These are phyloP conservation scores for Oryzaephilus surinamensis DNA, from an alignment of 1,140 invertebrate genomes.

Conservation along the genomic window DNA sequence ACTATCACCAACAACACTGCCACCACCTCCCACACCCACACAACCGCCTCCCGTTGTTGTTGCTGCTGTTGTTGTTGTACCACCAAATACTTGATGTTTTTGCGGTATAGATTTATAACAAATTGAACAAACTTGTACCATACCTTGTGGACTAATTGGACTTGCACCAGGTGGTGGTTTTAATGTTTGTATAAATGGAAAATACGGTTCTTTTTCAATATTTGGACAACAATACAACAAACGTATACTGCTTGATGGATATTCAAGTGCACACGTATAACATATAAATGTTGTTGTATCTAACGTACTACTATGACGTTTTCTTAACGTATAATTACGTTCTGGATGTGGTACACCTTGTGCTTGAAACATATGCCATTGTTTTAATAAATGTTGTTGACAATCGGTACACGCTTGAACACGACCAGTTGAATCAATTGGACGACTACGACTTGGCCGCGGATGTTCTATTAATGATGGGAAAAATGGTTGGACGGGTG, in stretches of 20 bases:
- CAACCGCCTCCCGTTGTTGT: not conserved
- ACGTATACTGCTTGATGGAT: constrained; percentile 62
- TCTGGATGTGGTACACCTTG: constrained; percentile 62
- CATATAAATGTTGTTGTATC: constrained; percentile 73
- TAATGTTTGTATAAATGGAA: constrained; percentile 72
- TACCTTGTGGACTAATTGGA: constrained; percentile 70
- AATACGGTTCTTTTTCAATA: constrained; percentile 75
- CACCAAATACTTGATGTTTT: constrained; percentile 64
- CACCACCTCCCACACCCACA: constrained; percentile 21
- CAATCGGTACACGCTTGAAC: constrained; percentile 71
- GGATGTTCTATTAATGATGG: constrained; percentile 76
- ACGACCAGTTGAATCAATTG: constrained; percentile 70
- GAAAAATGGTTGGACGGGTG: constrained; percentile 59
- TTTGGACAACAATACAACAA: constrained; percentile 77
- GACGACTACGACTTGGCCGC: constrained; percentile 66
- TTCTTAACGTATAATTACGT: constrained; percentile 67
- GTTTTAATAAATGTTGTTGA: constrained; percentile 67
- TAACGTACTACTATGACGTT: constrained; percentile 51
- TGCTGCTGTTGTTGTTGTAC: too few relatives aligned
- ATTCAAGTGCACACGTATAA: constrained; percentile 75
- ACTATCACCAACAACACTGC: constrained; percentile 32
- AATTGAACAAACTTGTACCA: constrained; percentile 73
- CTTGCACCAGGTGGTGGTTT: constrained; percentile 69
- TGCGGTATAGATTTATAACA: constrained; percentile 75
- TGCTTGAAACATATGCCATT: constrained; percentile 64